These are phyloP conservation scores for Oxyscelio sp. DNA, from an alignment of 2,888 invertebrate genomes.

Conservation along the genomic window DNA sequence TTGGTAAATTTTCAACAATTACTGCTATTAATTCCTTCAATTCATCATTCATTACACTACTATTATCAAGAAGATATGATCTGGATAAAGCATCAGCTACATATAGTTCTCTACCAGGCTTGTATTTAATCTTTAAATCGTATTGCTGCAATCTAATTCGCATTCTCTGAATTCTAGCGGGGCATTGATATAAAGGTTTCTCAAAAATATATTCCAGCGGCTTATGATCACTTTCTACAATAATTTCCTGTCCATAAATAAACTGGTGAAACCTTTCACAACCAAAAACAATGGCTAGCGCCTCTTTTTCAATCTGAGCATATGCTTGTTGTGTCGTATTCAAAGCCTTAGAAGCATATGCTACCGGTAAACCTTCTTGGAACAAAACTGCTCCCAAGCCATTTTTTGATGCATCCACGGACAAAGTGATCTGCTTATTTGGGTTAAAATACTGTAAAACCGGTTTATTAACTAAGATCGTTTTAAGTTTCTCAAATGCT, in stretches of 20 bases:
- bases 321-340: slow-evolving; percentile 60
- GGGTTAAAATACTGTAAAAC: slow-evolving; percentile 76
- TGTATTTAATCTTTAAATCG: no score
- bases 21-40: no score
- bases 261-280: slow-evolving; percentile 72
- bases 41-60: no score
- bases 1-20: no score
- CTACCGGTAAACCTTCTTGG: slow-evolving; percentile 83
- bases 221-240: slow-evolving; percentile 52
- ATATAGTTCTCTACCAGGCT: no score
- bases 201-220: slow-evolving; percentile 8
- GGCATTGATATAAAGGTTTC: neutral
- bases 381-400: slow-evolving; percentile 82
- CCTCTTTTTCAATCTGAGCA: slow-evolving; percentile 74
- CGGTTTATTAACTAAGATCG: slow-evolving; percentile 4
- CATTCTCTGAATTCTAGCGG: neutral
- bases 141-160: no score
- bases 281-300: slow-evolving; percentile 71
- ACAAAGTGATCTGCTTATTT: slow-evolving; percentile 74
- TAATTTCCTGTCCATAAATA: slow-evolving; percentile 48
- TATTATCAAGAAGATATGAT: no score
- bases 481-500: no score
- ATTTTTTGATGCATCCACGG: slow-evolving; percentile 75
- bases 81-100: no score
- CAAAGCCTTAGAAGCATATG: slow-evolving; percentile 77